phyloP scores from a whole-genome alignment of 2,888 invertebrate genomes.

The Chloroclystis v-ata region DNA sequence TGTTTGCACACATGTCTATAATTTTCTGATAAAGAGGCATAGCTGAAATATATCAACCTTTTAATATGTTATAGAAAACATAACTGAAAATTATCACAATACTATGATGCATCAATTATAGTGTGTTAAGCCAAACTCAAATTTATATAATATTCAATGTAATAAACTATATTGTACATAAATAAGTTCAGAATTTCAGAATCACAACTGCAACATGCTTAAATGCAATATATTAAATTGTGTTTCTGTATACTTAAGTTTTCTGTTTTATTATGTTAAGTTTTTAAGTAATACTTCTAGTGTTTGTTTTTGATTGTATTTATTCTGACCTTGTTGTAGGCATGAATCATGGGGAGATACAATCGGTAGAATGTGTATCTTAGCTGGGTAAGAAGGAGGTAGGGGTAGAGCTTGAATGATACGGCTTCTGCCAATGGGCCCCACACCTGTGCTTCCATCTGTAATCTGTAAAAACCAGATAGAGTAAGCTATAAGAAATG shows the following conservation, averaged over 20 bases:
- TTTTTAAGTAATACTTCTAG: no score
- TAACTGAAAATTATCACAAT: no score
- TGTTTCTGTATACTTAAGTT: no score
- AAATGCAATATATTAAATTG: no score
- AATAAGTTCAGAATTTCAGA: no score
- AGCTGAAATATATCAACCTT: slow-evolving; percentile 54
- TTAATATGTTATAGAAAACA: neutral
- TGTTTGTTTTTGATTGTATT: no score
- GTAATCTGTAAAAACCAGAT: slow-evolving; percentile 45
- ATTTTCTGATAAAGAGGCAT: slow-evolving; percentile 88
- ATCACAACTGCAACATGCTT: no score
- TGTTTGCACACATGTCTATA: slow-evolving; percentile 83
- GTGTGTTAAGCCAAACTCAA: no score
- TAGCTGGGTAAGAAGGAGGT: slow-evolving; percentile 89
- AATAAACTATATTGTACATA: no score
- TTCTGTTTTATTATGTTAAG: no score
- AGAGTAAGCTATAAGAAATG: no score
- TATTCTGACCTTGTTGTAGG: slow-evolving; percentile 67
- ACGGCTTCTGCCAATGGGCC: slow-evolving; percentile 59
- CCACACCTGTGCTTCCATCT: slow-evolving; percentile 68
- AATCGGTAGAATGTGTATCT: slow-evolving; percentile 86
- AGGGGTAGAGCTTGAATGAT: slow-evolving; percentile 80
- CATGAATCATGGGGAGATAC: slow-evolving; percentile 81
- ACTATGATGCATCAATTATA: no score
- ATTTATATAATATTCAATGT: neutral